A percentile compares a stretch with the other conserved stretches of the same genome.
phyloP scores from a whole-genome alignment of 2,888 invertebrate species.

The Chironomus tentans region DNA sequence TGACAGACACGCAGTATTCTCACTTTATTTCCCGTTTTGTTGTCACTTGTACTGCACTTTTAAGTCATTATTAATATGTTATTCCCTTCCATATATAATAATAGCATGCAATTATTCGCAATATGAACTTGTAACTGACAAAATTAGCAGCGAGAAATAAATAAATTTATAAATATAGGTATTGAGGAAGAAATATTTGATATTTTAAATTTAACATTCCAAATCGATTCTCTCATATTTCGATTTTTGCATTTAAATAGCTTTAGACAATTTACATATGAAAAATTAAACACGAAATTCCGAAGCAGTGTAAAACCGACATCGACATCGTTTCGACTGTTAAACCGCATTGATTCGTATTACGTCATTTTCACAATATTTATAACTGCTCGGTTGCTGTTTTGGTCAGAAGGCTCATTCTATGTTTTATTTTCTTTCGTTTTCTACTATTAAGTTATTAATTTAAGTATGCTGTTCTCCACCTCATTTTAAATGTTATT shows the following conservation, averaged over 20 bases:
- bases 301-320: background rate
- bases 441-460: too few species aligned
- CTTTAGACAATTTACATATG: background rate
- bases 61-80: too few species aligned
- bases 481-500: background rate
- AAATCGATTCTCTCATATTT: too few species aligned
- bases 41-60: too few species aligned
- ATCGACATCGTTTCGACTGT: background rate
- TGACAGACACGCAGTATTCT: background rate
- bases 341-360: background rate
- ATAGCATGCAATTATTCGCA: too few species aligned
- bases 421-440: too few species aligned
- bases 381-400: background rate
- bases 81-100: too few species aligned
- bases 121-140: too few species aligned
- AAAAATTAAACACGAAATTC: background rate
- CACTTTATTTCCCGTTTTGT: background rate
- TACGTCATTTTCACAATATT: conserved; percentile 4
- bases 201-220: too few species aligned
- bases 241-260: background rate
- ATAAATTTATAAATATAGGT: too few species aligned
- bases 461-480: background rate
- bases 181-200: background rate
- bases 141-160: too few species aligned
- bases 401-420: too few species aligned